Percentiles rank a stretch among this genome's conserved stretches.
Evolutionary conservation across 2,797 vertebrate species (phyloP).

Genomic region (Parambassis ranga): DNA sequence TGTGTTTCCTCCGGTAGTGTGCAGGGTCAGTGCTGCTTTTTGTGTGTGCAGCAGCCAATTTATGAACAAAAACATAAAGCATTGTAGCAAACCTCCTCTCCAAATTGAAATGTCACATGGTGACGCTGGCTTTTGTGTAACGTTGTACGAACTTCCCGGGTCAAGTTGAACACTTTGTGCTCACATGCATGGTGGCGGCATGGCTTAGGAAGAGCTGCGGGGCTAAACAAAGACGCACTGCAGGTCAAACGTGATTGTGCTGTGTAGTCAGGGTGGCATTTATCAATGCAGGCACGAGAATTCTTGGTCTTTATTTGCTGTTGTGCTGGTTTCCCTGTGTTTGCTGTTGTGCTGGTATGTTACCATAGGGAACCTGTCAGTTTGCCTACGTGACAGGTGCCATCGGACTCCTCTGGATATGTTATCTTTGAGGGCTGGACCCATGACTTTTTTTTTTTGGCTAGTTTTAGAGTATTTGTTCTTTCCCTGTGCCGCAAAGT

Average conservation of each 20-base stretch:
- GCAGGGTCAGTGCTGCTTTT: background rate
- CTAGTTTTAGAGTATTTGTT: conserved; percentile 59
- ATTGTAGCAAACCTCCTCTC: background rate
- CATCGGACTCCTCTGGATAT: conserved; percentile 32
- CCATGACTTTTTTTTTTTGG: conserved; percentile 2
- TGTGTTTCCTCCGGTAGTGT: too few relatives aligned
- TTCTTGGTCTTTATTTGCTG: conserved; percentile 41
- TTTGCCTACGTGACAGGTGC: conserved; percentile 64
- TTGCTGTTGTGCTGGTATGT: conserved; percentile 40
- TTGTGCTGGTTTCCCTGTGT: conserved; percentile 29
- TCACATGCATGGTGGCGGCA: background rate
- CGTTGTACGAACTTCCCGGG: background rate
- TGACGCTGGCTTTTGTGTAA: too few relatives aligned
- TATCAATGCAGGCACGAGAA: conserved; percentile 15
- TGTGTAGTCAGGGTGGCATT: background rate
- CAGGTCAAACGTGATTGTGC: background rate
- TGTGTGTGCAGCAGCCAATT: background rate
- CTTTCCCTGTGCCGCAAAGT: conserved; percentile 29
- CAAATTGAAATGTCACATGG: background rate
- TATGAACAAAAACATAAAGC: background rate
- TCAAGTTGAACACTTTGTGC: background rate
- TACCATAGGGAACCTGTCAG: conserved; percentile 27
- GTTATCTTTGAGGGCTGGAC: conserved; percentile 58
- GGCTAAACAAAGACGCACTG: background rate
- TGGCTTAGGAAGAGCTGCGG: background rate